A percentile compares a stretch with the other conserved stretches of the same genome.
Conservation (phyloP, 1,140 invertebrate species). For the Drosophila nannoptera region DNA sequence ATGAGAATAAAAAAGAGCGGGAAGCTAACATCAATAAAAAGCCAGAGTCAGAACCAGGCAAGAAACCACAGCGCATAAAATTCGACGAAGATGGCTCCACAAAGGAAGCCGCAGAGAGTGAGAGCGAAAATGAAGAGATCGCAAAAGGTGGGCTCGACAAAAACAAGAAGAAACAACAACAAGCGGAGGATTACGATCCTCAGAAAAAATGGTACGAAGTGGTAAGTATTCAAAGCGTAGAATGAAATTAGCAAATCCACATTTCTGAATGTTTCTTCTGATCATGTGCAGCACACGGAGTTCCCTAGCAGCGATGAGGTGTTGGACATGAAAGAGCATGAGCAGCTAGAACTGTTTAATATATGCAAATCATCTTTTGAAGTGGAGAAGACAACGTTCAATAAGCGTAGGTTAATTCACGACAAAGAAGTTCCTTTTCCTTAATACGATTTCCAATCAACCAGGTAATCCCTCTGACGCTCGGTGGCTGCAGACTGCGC, state of each 20-base stretch:
- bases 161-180: conserved; percentile 44
- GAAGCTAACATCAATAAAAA: not conserved
- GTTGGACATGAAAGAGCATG: conserved; percentile 74
- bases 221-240: conserved; percentile 40
- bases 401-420: conserved; percentile 53
- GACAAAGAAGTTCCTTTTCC: not conserved
- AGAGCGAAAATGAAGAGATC: conserved; percentile 45
- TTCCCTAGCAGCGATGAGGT: conserved; percentile 67
- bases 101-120: conserved; percentile 22
- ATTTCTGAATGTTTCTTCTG: no score
- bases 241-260: not conserved
- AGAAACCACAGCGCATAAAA: conserved; percentile 64
- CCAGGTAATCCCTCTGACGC: conserved; percentile 74
- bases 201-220: conserved; percentile 76
- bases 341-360: conserved; percentile 71
- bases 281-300: conserved; percentile 52
- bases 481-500: conserved; percentile 86
- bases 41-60: conserved; percentile 12
- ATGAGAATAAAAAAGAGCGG: conserved; percentile 14
- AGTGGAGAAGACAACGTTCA: conserved; percentile 53
- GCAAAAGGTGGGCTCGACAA: conserved; percentile 13
- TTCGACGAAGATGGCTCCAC: conserved; percentile 58
- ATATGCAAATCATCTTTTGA: conserved; percentile 69
- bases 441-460: not conserved
- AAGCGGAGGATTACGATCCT: conserved; percentile 48